Conservation (phyloP, 2,797 vertebrate species). For the Rhinoraja longicauda region DNA sequence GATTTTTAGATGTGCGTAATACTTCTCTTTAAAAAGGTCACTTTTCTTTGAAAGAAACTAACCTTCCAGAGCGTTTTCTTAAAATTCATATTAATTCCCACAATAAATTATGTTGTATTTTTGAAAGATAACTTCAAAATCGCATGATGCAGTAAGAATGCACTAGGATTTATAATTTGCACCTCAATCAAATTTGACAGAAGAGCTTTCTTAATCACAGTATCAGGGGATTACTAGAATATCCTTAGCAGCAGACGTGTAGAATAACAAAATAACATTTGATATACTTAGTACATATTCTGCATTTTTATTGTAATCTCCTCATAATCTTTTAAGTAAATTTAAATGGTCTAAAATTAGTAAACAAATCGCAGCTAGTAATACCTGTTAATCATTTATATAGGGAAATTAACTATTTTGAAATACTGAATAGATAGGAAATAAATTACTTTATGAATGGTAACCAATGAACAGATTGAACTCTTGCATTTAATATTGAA, state of each 20-base stretch:
- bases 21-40: background rate
- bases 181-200: background rate
- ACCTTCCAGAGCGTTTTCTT: background rate
- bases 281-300: background rate
- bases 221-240: background rate
- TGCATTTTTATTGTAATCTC: background rate
- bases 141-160: background rate
- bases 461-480: background rate
- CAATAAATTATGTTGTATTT: constrained; percentile 14
- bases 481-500: background rate
- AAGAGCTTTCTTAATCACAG: constrained; percentile 16
- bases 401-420: background rate
- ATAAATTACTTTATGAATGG: background rate
- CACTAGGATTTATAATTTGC: constrained; percentile 21
- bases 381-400: background rate
- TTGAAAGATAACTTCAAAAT: background rate
- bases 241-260: background rate
- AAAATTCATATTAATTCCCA: constrained; percentile 4
- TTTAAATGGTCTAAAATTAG: background rate
- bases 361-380: background rate
- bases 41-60: background rate
- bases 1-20: background rate
- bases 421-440: background rate
- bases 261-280: background rate
- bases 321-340: background rate